Percentiles rank a stretch among this genome's conserved stretches.
These are phyloP conservation scores for Nysson spinosus DNA, from an alignment of 2,888 invertebrate species.

Conservation along the genomic window DNA sequence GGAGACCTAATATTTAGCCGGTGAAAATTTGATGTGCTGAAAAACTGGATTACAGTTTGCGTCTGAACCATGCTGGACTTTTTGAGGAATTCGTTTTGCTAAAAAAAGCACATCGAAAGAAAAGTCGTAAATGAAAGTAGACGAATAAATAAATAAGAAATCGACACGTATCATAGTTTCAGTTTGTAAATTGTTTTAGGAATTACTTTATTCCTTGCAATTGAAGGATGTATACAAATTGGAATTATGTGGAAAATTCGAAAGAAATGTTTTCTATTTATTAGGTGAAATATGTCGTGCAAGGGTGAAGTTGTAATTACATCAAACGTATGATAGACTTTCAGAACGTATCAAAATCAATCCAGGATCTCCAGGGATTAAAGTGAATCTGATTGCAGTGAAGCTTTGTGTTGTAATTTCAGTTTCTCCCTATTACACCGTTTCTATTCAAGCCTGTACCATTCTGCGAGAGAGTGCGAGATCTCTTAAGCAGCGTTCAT, in stretches of 20 bases:
- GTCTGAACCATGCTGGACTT: too few relatives aligned
- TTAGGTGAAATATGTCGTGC: neutral
- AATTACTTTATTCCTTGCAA: too few relatives aligned
- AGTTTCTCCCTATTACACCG: slow-evolving; percentile 34
- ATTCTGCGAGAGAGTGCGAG: neutral
- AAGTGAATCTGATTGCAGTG: slow-evolving; percentile 50
- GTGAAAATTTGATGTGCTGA: too few relatives aligned
- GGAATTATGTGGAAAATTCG: slow-evolving; percentile 26
- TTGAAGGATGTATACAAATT: too few relatives aligned
- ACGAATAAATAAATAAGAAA: too few relatives aligned
- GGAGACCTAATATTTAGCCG: too few relatives aligned
- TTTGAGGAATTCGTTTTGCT: too few relatives aligned
- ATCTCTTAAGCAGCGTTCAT: neutral
- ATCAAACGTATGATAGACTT: slow-evolving; percentile 50
- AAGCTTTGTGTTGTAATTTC: slow-evolving; percentile 54
- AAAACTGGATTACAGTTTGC: too few relatives aligned
- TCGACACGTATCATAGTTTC: too few relatives aligned
- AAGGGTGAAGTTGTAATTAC: slow-evolving; percentile 13
- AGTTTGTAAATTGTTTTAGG: too few relatives aligned
- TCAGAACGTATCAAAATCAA: slow-evolving; percentile 41
- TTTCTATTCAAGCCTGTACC: neutral
- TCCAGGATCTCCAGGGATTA: slow-evolving; percentile 50
- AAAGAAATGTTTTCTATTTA: neutral
- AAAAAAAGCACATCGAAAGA: too few relatives aligned
- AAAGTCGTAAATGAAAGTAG: too few relatives aligned